Percentiles rank a stretch among this genome's conserved stretches.
Evolutionary conservation across 2,888 invertebrate genomes (phyloP).

Genomic region (Stenoptilia bipunctidactyla): DNA sequence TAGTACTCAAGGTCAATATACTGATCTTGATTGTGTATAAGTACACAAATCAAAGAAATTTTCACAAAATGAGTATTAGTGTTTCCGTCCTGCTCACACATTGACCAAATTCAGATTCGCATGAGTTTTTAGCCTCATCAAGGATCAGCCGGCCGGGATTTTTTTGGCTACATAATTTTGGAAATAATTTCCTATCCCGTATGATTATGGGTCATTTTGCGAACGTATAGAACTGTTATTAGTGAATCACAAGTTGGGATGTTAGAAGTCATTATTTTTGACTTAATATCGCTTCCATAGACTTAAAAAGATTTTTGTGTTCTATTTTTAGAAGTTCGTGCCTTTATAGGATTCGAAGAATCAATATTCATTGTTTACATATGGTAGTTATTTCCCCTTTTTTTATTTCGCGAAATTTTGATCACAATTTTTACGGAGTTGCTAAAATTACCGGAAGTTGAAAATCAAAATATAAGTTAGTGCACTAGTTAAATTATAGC

Average conservation of each 20-base stretch:
- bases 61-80: constrained; percentile 25
- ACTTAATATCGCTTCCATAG: constrained; percentile 17
- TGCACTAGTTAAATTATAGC: no score
- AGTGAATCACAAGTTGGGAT: constrained; percentile 45
- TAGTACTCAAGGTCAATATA: background rate
- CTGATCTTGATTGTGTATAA: background rate
- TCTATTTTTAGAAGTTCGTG: no score
- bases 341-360: no score
- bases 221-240: constrained; percentile 58
- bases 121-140: constrained; percentile 56
- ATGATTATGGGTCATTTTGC: constrained; percentile 63
- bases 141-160: constrained; percentile 22
- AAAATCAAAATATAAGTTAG: no score
- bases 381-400: no score
- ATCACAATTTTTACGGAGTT: no score
- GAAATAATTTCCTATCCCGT: constrained; percentile 67
- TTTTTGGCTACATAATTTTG: constrained; percentile 48
- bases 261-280: constrained; percentile 32
- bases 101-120: constrained; percentile 37
- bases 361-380: no score
- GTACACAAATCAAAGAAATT: constrained; percentile 50
- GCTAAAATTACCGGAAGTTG: no score
- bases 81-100: constrained; percentile 25
- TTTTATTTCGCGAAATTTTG: no score
- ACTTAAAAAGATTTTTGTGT: no score